Base-by-base conservation (phyloP, 2,113 vertebrate species). In the Panthera leo region DNA sequence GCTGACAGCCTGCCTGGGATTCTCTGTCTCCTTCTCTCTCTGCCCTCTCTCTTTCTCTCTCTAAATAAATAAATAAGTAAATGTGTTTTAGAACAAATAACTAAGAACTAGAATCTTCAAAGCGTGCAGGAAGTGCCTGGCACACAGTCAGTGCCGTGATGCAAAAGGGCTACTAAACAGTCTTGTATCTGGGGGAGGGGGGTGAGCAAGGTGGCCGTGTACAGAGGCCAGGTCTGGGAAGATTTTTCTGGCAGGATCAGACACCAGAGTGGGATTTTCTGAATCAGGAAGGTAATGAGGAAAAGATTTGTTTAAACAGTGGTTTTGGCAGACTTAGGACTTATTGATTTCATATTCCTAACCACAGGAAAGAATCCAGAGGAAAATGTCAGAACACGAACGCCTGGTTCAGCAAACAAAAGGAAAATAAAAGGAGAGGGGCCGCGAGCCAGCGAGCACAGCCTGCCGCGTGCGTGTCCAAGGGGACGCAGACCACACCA, bases 121-220 rank as follows among this genome's bases (percentile, higher is more conserved):
- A 36, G 42, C 36, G 2, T 0, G 27, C 1, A 0, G 31, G 15
- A 23, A 3, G 1, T 27, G 7, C 51, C 73, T 1, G 34, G 39
- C 34, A 5, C 7, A 4, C 7, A 3, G 19, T 3, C 11, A 0
- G 0, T 0, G 21, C 18, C 11, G 36, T 3, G 9, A 3, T 21
- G 0, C 5, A 4, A 27, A 1, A 7, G 25, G 10, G 48, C 23
- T 0, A 3, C 18, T 3, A 14, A 11, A 6, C 0, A 6, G 7
- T 7, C 58, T 0, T 3, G 0, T 18, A 0, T 53, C 61, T 5
- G 5, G 16, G 31, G 75, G 5, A 29, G 16, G 0, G 1, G 14
- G 15, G 2, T 7, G 0, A 5, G 25, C 42, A 2, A 4, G 61
- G 2, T 0, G 1, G 29, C 5, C 0, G 23, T 0, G 3, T 0